Conservation (phyloP, 2,113 vertebrate genomes). For the Clinocottus analis region DNA sequence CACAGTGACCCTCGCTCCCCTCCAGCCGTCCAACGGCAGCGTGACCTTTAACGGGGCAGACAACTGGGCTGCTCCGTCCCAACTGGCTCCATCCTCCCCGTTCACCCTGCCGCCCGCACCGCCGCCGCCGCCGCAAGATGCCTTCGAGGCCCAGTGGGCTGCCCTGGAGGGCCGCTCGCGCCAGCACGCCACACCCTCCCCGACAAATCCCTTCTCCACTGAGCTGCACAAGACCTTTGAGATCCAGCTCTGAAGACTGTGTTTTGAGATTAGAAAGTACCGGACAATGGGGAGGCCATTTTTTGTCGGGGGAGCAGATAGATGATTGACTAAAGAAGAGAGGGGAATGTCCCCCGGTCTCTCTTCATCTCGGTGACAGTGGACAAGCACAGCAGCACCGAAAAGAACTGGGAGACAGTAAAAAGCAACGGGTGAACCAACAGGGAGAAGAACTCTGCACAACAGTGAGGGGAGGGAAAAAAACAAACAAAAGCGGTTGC, state of each 20-base stretch:
- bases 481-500: slow-evolving; percentile 13
- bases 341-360: slow-evolving; percentile 32
- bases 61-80: slow-evolving; percentile 80
- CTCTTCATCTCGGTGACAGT: slow-evolving; percentile 42
- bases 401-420: slow-evolving; percentile 3
- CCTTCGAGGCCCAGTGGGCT: slow-evolving; percentile 98
- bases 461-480: not conserved
- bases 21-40: slow-evolving; percentile 86
- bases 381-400: slow-evolving; percentile 35
- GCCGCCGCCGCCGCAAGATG: slow-evolving; percentile 83
- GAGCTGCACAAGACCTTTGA: slow-evolving; percentile 99
- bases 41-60: slow-evolving; percentile 91
- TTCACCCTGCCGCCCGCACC: slow-evolving; percentile 42
- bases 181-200: slow-evolving; percentile 93
- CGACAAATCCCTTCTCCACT: slow-evolving; percentile 97
- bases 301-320: slow-evolving; percentile 6
- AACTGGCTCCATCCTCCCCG: slow-evolving; percentile 57
- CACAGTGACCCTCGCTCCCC: slow-evolving; percentile 40
- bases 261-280: slow-evolving; percentile 39
- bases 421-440: slow-evolving; percentile 28
- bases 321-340: slow-evolving; percentile 38
- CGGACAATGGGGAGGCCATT: slow-evolving; percentile 11
- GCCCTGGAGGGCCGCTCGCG: slow-evolving; percentile 92
- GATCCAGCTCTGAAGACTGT: slow-evolving; percentile 92
- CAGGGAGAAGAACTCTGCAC: slow-evolving; percentile 37